These are phyloP conservation scores for Meteorus colon DNA, from an alignment of 2,888 invertebrate species.

Conservation along the genomic window DNA sequence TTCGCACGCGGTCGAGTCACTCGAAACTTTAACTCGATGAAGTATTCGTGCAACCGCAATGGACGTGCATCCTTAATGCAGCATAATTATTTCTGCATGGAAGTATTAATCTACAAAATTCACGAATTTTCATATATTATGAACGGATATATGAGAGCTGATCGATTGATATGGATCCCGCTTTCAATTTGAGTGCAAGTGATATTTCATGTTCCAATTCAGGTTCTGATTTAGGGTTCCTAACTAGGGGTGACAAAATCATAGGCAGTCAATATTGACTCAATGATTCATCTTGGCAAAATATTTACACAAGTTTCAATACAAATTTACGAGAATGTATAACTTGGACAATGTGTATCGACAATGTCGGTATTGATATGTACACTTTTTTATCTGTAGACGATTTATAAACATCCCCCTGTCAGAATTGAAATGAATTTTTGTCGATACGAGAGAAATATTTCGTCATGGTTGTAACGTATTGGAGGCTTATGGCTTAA, in stretches of 20 bases:
- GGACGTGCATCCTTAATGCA: slow-evolving; percentile 16
- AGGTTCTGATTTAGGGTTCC: too few relatives aligned
- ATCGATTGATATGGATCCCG: too few relatives aligned
- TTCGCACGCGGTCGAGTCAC: slow-evolving; percentile 21
- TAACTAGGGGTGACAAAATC: too few relatives aligned
- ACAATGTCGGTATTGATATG: not conserved
- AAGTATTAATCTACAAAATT: not conserved
- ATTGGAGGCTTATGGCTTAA: slow-evolving; percentile 24
- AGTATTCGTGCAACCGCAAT: slow-evolving; percentile 21
- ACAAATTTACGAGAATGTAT: not conserved
- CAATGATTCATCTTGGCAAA: too few relatives aligned
- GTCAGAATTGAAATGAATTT: slow-evolving; percentile 20
- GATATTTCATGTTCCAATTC: too few relatives aligned
- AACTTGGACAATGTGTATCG: not conserved
- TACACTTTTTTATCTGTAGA: not conserved
- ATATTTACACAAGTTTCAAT: not conserved
- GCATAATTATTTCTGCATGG: slow-evolving; percentile 21
- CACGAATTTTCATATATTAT: too few relatives aligned
- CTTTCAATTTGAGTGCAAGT: too few relatives aligned
- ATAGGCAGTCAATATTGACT: too few relatives aligned
- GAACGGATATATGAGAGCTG: too few relatives aligned
- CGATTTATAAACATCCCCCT: not conserved
- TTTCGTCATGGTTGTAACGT: slow-evolving; percentile 18
- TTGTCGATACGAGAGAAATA: slow-evolving; percentile 10
- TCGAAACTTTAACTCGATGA: slow-evolving; percentile 28